Evolutionary conservation across 1,140 invertebrate genomes (phyloP).

Genomic region (Drosophila persimilis): DNA sequence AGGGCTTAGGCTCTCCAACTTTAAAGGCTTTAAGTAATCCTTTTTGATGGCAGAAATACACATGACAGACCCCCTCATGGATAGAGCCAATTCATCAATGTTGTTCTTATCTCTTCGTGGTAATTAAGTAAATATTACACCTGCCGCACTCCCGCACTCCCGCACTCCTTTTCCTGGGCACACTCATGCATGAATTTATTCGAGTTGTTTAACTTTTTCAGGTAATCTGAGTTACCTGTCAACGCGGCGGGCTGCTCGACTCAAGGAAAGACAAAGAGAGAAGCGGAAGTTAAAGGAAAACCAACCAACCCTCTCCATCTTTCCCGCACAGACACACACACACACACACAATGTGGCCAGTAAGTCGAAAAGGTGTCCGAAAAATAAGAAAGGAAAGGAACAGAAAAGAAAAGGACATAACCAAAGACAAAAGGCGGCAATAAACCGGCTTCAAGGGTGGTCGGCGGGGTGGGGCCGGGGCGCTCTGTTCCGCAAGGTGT

Average conservation of each 20-base stretch:
- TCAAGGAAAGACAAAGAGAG: constrained; percentile 9
- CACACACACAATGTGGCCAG: constrained; percentile 42
- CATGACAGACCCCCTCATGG: too few species aligned
- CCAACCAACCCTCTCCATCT: not conserved
- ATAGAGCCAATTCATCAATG: too few species aligned
- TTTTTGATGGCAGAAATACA: too few species aligned
- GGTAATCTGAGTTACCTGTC: constrained; percentile 61
- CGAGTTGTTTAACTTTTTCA: constrained; percentile 61
- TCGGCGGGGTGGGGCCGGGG: not conserved
- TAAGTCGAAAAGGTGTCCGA: constrained; percentile 59
- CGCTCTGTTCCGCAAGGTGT: constrained; percentile 3
- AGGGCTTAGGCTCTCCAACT: too few species aligned
- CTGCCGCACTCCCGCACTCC: too few species aligned
- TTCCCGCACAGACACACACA: not conserved
- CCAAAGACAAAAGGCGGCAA: constrained; percentile 55
- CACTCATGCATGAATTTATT: constrained; percentile 41
- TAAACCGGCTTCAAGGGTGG: constrained; percentile 33
- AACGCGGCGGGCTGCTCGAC: constrained; percentile 12
- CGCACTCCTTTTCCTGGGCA: not conserved
- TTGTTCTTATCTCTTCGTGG: too few species aligned
- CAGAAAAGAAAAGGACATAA: constrained; percentile 45
- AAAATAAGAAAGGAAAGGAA: constrained; percentile 26
- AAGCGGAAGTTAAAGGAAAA: constrained; percentile 11
- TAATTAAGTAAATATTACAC: constrained; percentile 41
- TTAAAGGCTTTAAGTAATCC: too few species aligned